phyloP scores from a whole-genome alignment of 2,888 invertebrate species.

The Cabera pusaria region DNA sequence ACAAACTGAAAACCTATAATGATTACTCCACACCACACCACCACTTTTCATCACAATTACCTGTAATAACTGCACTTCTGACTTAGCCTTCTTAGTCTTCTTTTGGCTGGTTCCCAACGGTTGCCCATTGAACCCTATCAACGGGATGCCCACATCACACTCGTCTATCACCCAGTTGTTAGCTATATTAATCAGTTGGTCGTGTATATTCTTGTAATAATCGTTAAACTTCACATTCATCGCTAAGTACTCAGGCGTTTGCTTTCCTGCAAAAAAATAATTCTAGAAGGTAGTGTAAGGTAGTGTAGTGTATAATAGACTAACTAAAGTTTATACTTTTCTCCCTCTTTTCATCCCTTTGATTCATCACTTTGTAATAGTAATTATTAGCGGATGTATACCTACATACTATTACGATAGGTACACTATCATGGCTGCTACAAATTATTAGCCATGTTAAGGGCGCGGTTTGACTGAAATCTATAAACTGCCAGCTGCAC shows the following conservation, averaged over 20 bases:
- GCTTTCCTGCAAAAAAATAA: constrained; percentile 41
- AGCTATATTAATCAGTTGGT: constrained; percentile 60
- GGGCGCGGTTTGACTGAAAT: too few species aligned
- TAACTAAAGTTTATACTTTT: constrained; percentile 63
- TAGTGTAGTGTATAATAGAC: too few species aligned
- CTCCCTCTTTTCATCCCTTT: constrained; percentile 68
- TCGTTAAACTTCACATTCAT: constrained; percentile 67
- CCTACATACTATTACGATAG: too few species aligned
- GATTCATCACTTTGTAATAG: too few species aligned
- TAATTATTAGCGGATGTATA: too few species aligned
- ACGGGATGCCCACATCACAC: constrained; percentile 57
- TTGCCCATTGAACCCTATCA: constrained; percentile 60
- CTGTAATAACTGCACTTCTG: constrained; percentile 47
- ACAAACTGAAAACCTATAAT: constrained; percentile 37
- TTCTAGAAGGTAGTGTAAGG: background rate
- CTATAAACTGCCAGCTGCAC: too few species aligned
- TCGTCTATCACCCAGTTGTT: constrained; percentile 70
- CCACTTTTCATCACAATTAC: constrained; percentile 47
- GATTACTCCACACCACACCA: too few species aligned
- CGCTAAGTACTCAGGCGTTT: constrained; percentile 51
- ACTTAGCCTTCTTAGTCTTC: constrained; percentile 67
- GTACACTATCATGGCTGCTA: too few species aligned
- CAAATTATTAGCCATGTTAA: too few species aligned
- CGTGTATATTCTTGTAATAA: constrained; percentile 63
- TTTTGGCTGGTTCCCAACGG: constrained; percentile 55